phyloP scores from a whole-genome alignment of 2,888 invertebrate genomes.

The Cheilosia vernalis region DNA sequence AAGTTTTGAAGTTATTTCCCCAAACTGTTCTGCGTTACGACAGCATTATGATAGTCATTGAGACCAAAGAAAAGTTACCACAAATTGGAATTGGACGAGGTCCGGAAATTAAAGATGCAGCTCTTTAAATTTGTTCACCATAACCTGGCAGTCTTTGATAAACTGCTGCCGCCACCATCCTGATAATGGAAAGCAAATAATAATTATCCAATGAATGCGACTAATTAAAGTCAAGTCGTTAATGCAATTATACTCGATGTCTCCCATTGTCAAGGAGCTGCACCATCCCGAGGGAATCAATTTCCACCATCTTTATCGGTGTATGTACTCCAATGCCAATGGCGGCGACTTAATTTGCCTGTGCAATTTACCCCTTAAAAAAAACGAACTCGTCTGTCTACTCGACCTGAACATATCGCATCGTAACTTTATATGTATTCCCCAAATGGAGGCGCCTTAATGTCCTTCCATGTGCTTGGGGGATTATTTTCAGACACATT shows the following conservation, averaged over 20 bases:
- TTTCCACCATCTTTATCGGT: no score
- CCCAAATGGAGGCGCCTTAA: constrained; percentile 36
- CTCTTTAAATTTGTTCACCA: no score
- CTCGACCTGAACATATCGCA: constrained; percentile 22
- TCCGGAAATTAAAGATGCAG: no score
- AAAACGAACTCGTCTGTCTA: constrained; percentile 3
- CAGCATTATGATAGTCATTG: no score
- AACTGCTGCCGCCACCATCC: no score
- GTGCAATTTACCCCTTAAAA: constrained; percentile 19
- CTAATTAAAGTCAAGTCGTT: constrained; percentile 3
- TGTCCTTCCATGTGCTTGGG: constrained; percentile 26
- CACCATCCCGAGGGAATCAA: background rate
- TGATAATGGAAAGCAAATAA: background rate
- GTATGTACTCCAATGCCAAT: background rate
- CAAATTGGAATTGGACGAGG: no score
- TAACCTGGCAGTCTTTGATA: background rate
- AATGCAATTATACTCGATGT: background rate
- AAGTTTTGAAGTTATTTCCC: no score
- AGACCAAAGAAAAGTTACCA: no score
- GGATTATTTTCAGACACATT: constrained; percentile 26
- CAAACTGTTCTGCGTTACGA: no score
- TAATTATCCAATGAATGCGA: background rate
- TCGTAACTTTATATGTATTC: constrained; percentile 10
- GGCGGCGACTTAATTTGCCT: constrained; percentile 2
- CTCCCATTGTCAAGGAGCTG: constrained; percentile 2